Percentiles rank a stretch among this genome's conserved stretches.
phyloP scores from a whole-genome alignment of 2,888 invertebrate genomes.

The Elysia crispata region DNA sequence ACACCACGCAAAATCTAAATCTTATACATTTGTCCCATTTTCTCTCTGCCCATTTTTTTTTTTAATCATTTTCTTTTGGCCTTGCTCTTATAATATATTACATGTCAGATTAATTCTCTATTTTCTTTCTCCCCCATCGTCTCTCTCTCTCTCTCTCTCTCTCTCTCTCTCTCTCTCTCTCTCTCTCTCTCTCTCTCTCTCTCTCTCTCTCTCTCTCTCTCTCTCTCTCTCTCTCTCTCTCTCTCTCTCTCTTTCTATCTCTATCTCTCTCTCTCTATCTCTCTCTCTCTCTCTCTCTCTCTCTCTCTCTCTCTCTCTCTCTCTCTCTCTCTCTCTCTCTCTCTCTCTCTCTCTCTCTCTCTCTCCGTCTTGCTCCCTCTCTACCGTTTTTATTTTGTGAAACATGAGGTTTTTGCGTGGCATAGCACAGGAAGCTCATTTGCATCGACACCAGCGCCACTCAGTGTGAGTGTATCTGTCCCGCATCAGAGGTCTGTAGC shows the following conservation, averaged over 20 bases:
- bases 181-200: constrained; percentile 16
- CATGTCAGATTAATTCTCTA: background rate
- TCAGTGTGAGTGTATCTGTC: too few species aligned
- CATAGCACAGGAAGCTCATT: too few species aligned
- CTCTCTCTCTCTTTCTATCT: constrained; percentile 18
- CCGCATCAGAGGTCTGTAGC: too few species aligned
- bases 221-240: too few species aligned
- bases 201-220: background rate
- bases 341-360: background rate
- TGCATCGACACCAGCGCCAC: too few species aligned
- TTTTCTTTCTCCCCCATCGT: too few species aligned
- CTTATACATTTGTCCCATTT: too few species aligned
- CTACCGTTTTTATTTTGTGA: too few species aligned
- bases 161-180: constrained; percentile 20
- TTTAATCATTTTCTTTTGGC: background rate
- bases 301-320: constrained; percentile 11
- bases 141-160: background rate
- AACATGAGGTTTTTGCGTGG: too few species aligned
- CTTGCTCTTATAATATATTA: background rate
- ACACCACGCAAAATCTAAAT: too few species aligned
- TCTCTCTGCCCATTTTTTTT: background rate
- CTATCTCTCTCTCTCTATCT: background rate
- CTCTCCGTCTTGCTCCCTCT: background rate
- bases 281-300: background rate
- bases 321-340: too few species aligned